Base-by-base conservation (phyloP, 2,888 invertebrate genomes). In the Acanthococcus lagerstroemiae region DNA sequence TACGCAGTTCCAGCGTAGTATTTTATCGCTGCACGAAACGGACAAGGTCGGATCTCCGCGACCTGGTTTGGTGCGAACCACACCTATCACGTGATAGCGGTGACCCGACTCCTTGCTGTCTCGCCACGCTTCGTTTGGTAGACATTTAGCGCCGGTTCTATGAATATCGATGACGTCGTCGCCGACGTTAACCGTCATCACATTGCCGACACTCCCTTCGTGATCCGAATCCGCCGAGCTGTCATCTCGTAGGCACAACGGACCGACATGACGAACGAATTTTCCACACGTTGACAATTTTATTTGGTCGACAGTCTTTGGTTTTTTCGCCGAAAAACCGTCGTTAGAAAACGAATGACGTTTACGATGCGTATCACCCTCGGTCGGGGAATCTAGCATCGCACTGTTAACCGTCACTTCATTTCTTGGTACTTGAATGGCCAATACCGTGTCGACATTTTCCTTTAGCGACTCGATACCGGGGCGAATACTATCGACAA, bases 1-100 rank as follows among this genome's bases (percentile, higher is more conserved):
- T 30, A 92, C 74, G 68, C 88, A 79, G 73, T 87, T 85, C 95
- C 95, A 96, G 72, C 86, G 85, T 2, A 92, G 84, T 15, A 96
- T 78, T 80, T 96, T 96, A 77, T 96, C 95, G 76, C 93, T 95
- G 76, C 95, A 96, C 0, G 93, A 93, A 72, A 95, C 84, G 9
- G 93, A 93, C 48, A 89, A 75, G 0, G 95, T 95, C 55, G 85
- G 84, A 74, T 90, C 87, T 0, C 95, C 95, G 73, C 93, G 80
- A 0, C 84, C 85, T 12, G 82, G 82, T 72, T 82, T 82, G 2
- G 78, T 80, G 57, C 82, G 73, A 24, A 79, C 73, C 67, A 68
- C 70, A 26, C 90, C 87, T 15, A 84, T 74, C 54, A 80, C 75
- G 74, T 92, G 91, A 74, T 87, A 87, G 70, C 80, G 77, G 57